phyloP scores from a whole-genome alignment of 1,140 invertebrate genomes.

The Lithobius niger region DNA sequence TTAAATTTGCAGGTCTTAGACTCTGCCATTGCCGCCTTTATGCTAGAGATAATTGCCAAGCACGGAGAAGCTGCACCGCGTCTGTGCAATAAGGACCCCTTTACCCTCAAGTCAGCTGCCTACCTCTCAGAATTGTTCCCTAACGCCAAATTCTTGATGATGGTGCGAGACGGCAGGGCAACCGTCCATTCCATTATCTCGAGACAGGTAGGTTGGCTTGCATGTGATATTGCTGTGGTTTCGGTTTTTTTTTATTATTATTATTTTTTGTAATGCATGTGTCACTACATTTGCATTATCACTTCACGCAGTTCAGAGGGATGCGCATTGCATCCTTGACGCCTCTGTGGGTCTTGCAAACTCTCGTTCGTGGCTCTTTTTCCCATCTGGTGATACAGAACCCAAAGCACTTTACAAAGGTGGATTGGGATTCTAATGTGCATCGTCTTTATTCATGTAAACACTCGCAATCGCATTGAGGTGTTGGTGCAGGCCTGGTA shows the following conservation, averaged over 20 bases:
- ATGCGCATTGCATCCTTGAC: no score
- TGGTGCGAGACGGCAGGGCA: constrained; percentile 93
- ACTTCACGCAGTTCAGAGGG: no score
- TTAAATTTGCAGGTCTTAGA: constrained; percentile 57
- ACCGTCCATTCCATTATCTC: constrained; percentile 96
- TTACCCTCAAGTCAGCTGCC: constrained; percentile 88
- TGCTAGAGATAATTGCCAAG: constrained; percentile 85
- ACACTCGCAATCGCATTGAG: no score
- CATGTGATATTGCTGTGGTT: background rate
- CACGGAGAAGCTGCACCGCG: constrained; percentile 82
- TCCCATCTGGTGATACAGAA: no score
- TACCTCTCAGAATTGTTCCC: constrained; percentile 49
- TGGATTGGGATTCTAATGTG: no score
- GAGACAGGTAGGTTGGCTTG: constrained; percentile 50
- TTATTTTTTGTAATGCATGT: background rate
- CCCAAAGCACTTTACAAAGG: no score
- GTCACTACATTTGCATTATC: no score
- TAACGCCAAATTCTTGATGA: constrained; percentile 86
- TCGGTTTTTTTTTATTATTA: background rate
- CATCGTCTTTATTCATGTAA: no score
- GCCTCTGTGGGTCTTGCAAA: no score
- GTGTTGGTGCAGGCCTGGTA: no score
- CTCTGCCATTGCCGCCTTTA: constrained; percentile 90
- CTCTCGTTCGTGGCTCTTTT: no score
- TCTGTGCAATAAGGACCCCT: constrained; percentile 76